Conservation (phyloP, 2,797 vertebrate species). For the Chlorospingus semifuscus region DNA sequence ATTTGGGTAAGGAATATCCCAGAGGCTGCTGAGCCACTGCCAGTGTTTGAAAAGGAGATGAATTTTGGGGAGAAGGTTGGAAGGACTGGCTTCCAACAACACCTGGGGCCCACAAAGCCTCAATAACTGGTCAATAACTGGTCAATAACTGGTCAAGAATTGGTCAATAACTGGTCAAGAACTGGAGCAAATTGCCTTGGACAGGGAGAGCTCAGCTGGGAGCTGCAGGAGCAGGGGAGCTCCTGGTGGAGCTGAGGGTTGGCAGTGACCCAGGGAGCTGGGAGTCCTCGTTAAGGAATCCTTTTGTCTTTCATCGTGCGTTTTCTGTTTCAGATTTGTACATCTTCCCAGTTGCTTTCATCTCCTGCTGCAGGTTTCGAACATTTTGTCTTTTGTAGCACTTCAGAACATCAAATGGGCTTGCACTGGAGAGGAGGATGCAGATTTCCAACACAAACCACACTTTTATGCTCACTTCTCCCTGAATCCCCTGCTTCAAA, state of each 20-base stretch:
- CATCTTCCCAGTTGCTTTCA: background rate
- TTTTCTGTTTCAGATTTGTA: background rate
- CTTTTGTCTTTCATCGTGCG: background rate
- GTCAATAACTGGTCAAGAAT: fast-evolving
- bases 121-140: fast-evolving
- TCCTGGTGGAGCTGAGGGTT: background rate
- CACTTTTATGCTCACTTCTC: background rate
- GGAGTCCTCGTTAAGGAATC: background rate
- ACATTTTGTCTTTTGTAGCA: background rate
- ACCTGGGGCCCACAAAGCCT: background rate
- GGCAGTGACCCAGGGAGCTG: background rate
- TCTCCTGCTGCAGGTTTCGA: background rate
- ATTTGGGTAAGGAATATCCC: background rate
- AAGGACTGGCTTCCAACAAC: background rate
- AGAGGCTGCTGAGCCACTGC: fast-evolving
- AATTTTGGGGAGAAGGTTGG: background rate
- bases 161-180: too few species aligned
- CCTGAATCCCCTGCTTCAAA: background rate
- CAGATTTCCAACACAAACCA: background rate
- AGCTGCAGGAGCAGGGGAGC: background rate
- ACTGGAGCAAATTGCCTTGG: background rate
- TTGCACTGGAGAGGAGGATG: background rate
- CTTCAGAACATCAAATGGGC: background rate
- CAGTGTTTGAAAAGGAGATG: fast-evolving
- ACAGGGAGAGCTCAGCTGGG: background rate